Evolutionary conservation across 2,888 invertebrate species (phyloP), one percentile per base, ranked within the genome.

Genomic region (Amphipyra tragopoginis): DNA sequence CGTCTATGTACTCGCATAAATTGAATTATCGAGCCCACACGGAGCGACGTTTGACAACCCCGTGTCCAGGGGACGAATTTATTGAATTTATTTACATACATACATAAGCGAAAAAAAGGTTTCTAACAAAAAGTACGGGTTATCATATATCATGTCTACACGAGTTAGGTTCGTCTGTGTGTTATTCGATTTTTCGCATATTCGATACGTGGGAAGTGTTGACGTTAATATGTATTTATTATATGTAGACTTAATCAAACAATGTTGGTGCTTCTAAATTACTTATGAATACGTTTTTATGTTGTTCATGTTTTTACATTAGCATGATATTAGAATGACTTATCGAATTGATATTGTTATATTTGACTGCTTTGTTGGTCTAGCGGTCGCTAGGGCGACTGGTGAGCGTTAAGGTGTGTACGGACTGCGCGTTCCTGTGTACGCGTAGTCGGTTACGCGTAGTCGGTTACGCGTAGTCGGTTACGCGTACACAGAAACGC

Each of bases 31-130:
- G 81, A 72, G 63, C 80, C 78, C 80, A 80, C 80, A 80, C 79
- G 77, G 79, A 81, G 73, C 79, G 64, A 75, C 80, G 84, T 82
- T 83, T 85, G 86, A 84, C 87, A 81, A 72, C 70, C 57, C 65
- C 65, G 75, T 84, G 88, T 88, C 86, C 86, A 84, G 80, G 78
- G 85, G 80, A 65, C 79, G 52, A 73, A 83, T 79, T 88, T 89
- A 89, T 88, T 88, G 87, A 89, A 88, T 89, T 86, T 88, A 89
- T 89, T 88, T 88, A 87, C 88, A 87, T 87, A 81, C 79, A 81
- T 83, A 79, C 79, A 81, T 82, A 77, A 72, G 61, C 72, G 73
- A 68, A 73, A 79, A 82, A 83, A 85, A 77, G 80, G 73, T 68
- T 72, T 61, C 61, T 66, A 76, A 80, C 79, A 84, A 78, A 78